Conservation (phyloP, 2,797 vertebrate species). For the Pseudocheirus occidentalis region DNA sequence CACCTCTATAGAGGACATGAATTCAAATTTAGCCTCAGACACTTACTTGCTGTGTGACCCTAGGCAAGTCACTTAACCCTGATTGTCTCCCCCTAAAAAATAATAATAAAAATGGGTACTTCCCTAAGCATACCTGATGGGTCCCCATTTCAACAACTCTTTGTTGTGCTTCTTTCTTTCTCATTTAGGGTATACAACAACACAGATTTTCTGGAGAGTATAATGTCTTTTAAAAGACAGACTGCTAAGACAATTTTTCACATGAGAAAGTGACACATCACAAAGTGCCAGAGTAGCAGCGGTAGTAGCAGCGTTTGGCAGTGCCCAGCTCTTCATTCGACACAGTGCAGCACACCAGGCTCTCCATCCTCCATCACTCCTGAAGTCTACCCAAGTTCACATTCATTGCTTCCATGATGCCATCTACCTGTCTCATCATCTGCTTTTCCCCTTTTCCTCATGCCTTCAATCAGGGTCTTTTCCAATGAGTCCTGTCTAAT, state of each 20-base stretch:
- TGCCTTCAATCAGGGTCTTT: background rate
- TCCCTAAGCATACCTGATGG: background rate
- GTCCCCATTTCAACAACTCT: slow-evolving; percentile 18
- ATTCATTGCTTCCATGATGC: background rate
- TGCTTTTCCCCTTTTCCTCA: no score
- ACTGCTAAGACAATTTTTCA: background rate
- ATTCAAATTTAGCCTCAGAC: background rate
- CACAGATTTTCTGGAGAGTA: background rate
- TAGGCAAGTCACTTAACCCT: background rate
- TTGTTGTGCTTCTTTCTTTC: no score
- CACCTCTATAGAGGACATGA: no score
- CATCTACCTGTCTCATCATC: background rate
- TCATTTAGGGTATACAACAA: background rate
- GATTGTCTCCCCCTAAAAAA: background rate
- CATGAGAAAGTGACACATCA: background rate
- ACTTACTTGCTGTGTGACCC: background rate
- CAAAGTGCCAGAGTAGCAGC: background rate
- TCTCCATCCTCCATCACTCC: background rate
- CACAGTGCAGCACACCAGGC: background rate
- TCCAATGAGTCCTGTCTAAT: background rate
- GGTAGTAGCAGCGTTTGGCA: background rate
- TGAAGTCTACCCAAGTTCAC: background rate
- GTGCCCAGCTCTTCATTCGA: background rate
- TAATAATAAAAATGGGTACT: background rate
- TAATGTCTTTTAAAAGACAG: slow-evolving; percentile 10